Evolutionary conservation across 2,797 vertebrate species (phyloP), one percentile per base, ranked within the genome.

Genomic region (Pangasius macronema): DNA sequence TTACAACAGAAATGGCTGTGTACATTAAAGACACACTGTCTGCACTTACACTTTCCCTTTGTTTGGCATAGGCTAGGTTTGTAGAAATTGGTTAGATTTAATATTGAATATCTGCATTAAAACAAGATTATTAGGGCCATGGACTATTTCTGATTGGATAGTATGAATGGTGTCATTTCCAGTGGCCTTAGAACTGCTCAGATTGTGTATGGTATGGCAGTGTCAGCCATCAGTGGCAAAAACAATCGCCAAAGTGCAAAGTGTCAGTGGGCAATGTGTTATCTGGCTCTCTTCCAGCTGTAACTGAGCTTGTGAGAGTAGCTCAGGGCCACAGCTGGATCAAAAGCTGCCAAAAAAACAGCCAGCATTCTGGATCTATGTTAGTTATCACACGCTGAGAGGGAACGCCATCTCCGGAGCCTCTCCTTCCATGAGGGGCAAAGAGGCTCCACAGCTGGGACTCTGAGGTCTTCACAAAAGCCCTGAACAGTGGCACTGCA

Each of bases 321-420:
- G 68, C 85, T 86, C 46, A 33, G 73, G 75, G 65, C 93, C 92
- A 91, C 87, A 88, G 88, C 92, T 92, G 86, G 73, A 72, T 82
- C 91, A 86, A 90, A 65, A 77, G 70, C 88, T 89, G 90, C 88
- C 88, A 89, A 88, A 88, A 89, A 88, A 88, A 89, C 79, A 90
- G 84, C 88, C 92, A 91, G 92, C 92, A 75, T 57, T 90, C 87
- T 82, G 85, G 65, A 88, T 91, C 91, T 91, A 89, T 91, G 86
- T 90, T 90, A 89, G 92, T 87, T 89, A 76, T 87, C 91, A 85
- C 91, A 91, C 16, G 72, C 91, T 33, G 90, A 89, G 92, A 92
- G 49, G 46, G 90, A 93, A 91, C 92, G 91, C 88, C 89, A 89
- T 91, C 90, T 84, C 91, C 92, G 94, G 92, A 90, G 91, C 10